Base-by-base conservation (phyloP, 2,797 vertebrate species). In the Myripristis jacobus region DNA sequence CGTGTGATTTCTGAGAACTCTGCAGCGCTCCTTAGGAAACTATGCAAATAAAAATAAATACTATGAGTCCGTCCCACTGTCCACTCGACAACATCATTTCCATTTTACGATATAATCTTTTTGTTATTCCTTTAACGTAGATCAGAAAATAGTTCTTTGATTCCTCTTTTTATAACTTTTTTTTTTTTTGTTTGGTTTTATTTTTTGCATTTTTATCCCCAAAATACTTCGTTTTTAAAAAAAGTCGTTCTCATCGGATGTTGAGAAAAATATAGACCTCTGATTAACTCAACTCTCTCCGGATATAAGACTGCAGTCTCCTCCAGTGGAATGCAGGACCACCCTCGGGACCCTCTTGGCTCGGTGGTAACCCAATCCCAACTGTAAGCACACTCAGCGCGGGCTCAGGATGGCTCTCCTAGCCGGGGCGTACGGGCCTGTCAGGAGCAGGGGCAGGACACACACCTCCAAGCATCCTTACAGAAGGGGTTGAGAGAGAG, bases 211-310 rank as follows among this genome's bases (percentile, higher is more conserved):
- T 93, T 94, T 94, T 93, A 92, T 94, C 89, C 92, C 80, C 92
- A 94, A 95, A 94, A 95, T 94, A 94, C 89, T 92, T 89, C 68
- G 54, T 5, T 93, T 84, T 90, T 87, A 82, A 88, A 92, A 93
- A 92, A 93, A 92, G 87, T 90, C 63, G 15, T 90, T 93, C 89
- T 93, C 83, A 66, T 91, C 88, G 79, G 83, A 74, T 82, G 82
- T 90, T 91, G 90, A 93, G 92, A 94, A 94, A 95, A 94, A 94
- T 94, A 95, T 92, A 95, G 91, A 94, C 87, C 90, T 93, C 91
- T 93, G 92, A 84, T 92, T 77, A 80, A 88, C 87, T 91, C 89
- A 70, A 61, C 86, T 89, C 83, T 84, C 87, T 90, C 83, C 79
- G 22, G 84, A 66, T 86, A 66, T 86, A 80, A 83, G 89, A 86